Conservation (phyloP, 2,113 vertebrate species). For the Ceyx melanurus region DNA sequence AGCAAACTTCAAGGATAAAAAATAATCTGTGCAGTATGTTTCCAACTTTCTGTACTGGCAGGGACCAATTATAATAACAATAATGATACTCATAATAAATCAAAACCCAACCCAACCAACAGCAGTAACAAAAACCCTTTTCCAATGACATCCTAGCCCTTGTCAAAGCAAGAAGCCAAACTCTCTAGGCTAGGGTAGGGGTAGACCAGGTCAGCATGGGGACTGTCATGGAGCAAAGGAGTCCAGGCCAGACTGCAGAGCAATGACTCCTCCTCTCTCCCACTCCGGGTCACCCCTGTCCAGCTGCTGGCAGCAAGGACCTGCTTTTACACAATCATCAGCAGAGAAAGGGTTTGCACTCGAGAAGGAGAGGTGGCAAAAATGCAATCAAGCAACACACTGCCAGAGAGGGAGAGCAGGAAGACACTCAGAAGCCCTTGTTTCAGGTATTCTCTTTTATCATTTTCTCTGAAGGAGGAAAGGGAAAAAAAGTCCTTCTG, state of each 20-base stretch:
- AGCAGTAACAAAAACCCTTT: background rate
- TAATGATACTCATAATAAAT: too few relatives aligned
- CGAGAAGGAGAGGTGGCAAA: background rate
- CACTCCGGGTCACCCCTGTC: background rate
- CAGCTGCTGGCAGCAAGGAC: background rate
- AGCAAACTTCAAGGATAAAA: background rate
- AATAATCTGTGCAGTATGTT: background rate
- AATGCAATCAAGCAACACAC: background rate
- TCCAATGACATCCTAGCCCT: background rate
- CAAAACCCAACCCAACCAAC: background rate
- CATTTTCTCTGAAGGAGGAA: background rate
- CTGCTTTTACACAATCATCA: background rate
- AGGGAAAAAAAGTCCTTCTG: accelerated
- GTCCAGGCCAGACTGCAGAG: background rate
- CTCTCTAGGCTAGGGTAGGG: background rate
- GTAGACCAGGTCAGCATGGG: background rate
- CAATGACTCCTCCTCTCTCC: background rate
- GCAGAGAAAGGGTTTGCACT: background rate
- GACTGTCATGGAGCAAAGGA: background rate
- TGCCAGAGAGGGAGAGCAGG: background rate
- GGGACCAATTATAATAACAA: background rate
- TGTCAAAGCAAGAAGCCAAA: background rate
- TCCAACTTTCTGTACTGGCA: background rate
- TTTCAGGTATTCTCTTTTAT: accelerated
- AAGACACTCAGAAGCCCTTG: background rate